A percentile compares a stretch with the other conserved stretches of the same genome.
These are phyloP conservation scores for Trogon melanurus DNA, from an alignment of 2,113 vertebrate species.

Conservation along the genomic window DNA sequence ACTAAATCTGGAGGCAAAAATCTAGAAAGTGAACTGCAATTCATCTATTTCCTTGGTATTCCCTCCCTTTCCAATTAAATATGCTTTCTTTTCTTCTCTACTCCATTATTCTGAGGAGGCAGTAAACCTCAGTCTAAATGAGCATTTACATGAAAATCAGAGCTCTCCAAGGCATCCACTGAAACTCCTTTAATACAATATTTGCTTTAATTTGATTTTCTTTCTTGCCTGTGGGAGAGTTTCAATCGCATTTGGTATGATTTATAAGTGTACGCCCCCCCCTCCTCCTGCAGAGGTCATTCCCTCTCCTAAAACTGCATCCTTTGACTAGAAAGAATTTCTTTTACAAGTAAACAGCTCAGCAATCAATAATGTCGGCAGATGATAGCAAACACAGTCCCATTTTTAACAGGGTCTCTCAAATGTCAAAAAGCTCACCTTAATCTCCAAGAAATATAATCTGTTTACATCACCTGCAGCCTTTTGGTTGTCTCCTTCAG, in stretches of 20 bases:
- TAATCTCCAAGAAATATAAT: slow-evolving; percentile 33
- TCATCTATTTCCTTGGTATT: slow-evolving; percentile 52
- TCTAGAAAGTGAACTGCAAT: slow-evolving; percentile 31
- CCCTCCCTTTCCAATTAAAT: slow-evolving; percentile 43
- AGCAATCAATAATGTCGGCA: not conserved
- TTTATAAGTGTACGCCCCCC: not conserved
- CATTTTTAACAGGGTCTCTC: slow-evolving; percentile 30
- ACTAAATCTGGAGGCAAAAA: slow-evolving; percentile 32
- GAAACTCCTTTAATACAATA: slow-evolving; percentile 52
- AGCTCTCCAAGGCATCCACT: slow-evolving; percentile 56
- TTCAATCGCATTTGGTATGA: slow-evolving; percentile 34
- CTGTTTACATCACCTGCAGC: slow-evolving; percentile 13
- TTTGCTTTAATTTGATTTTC: slow-evolving; percentile 61
- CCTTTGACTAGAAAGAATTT: slow-evolving; percentile 12
- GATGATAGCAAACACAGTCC: not conserved
- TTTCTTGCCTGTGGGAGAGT: slow-evolving; percentile 21
- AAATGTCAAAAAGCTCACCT: slow-evolving; percentile 36
- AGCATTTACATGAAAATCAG: slow-evolving; percentile 60
- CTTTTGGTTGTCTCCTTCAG: not conserved
- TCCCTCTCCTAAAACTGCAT: slow-evolving; percentile 38
- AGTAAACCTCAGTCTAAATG: slow-evolving; percentile 58
- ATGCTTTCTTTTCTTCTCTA: slow-evolving; percentile 42
- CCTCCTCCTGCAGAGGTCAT: slow-evolving; percentile 34
- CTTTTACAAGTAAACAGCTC: not conserved
- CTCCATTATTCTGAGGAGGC: slow-evolving; percentile 36